Base-by-base conservation (phyloP, 2,797 vertebrate genomes). In the Nyctalus aviator region DNA sequence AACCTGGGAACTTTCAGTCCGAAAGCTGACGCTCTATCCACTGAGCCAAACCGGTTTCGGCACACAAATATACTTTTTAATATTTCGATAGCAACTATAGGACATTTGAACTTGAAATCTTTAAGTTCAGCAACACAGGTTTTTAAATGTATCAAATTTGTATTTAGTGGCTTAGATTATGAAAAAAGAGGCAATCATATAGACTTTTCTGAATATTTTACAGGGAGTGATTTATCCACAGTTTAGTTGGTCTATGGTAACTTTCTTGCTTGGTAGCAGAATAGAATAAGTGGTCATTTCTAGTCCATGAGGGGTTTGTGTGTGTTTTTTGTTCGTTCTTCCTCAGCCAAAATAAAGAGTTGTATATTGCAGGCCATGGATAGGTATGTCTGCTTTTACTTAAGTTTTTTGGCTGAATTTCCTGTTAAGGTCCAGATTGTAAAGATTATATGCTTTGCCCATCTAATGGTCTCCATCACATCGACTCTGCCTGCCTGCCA, bases 391-490 rank as follows among this genome's bases (percentile, higher is more conserved):
- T 92, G 21, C 53, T 90, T 53, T 91, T 48, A 59, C 59, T 20
- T 86, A 75, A 20, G 30, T 8, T 90, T 94, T 68, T 88, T 92
- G 30, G 30, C 17, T 75, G 21, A 71, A n/a, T 85, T 88, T 84
- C 76, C 84, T 93, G 0, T 62, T 48, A 46, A 69, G 11, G 62
- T 53, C 20, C 30, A 72, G 27, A 53, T 11, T 44, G 3, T 76
- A 66, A 88, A 79, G 79, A 87, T 68, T 76, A 86, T 62, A 89
- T 81, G 27, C 50, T 85, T 90, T 90, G n/a, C 11, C 59, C n/a
- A 17, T 30, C 53, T n/a, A 79, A 6, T 9, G 14, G 44, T 72
- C 32, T 93, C 76, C 64, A 27, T 35, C 73, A 46, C 23, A 37
- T 55, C 21, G 32, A 25, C 25, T 73, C 17, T 13, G 4, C 69